A percentile compares a stretch with the other conserved stretches of the same genome.
These are phyloP conservation scores for Falco columbarius DNA, from an alignment of 2,797 vertebrate species.

Conservation along the genomic window DNA sequence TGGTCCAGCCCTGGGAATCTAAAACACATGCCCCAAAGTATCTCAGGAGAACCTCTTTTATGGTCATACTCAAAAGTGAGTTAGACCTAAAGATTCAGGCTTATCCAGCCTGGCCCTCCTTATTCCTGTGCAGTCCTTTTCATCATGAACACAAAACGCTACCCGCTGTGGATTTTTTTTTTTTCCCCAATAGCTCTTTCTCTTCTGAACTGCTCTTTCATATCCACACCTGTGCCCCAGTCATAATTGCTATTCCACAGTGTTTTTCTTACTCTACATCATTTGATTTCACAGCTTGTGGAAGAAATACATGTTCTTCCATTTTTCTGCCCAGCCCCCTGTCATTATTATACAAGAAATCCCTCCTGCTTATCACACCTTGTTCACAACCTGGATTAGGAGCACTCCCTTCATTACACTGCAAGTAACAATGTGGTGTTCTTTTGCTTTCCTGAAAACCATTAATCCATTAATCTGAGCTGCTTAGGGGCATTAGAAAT, in stretches of 20 bases:
- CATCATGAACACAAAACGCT: background rate
- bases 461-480: slow-evolving; percentile 34
- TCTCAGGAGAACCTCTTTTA: background rate
- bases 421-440: background rate
- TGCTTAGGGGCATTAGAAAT: slow-evolving; percentile 11
- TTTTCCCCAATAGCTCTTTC: background rate
- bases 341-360: background rate
- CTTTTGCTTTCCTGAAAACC: slow-evolving; percentile 5
- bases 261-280: background rate
- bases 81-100: background rate
- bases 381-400: slow-evolving; percentile 6
- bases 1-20: background rate
- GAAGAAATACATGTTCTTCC: background rate
- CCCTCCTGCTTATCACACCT: background rate
- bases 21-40: background rate
- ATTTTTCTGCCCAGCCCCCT: background rate
- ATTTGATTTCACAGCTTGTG: background rate
- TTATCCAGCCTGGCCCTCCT: background rate
- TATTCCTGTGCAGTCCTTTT: background rate
- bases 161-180: background rate
- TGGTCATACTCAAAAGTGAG: background rate
- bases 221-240: background rate
- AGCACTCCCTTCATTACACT: background rate
- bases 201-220: background rate
- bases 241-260: background rate